phyloP scores from a whole-genome alignment of 2,888 invertebrate species.

The Drosophila macrospina region DNA sequence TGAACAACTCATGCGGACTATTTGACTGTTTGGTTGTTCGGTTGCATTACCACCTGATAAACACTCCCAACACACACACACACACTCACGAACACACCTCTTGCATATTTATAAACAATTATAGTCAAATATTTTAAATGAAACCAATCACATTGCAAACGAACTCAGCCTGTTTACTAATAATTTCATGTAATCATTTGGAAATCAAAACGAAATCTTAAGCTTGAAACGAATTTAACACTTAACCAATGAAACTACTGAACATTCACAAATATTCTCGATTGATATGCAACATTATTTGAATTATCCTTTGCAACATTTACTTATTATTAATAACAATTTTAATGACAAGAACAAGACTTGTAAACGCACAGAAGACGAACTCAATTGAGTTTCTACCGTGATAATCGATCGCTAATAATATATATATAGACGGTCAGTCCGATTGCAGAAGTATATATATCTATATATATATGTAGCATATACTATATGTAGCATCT shows the following conservation, averaged over 20 bases:
- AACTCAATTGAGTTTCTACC: constrained; percentile 7
- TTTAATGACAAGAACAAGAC: constrained; percentile 14
- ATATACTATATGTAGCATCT: constrained; percentile 5
- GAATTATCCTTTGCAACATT: constrained; percentile 2
- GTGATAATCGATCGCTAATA: constrained; percentile 15
- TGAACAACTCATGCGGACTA: constrained; percentile 65
- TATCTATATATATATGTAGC: neutral
- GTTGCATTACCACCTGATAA: constrained; percentile 37
- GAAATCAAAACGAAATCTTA: constrained; percentile 23
- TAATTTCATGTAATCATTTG: constrained; percentile 84
- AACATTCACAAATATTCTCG: neutral
- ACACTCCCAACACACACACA: constrained; percentile 21
- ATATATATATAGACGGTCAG: constrained; percentile 16
- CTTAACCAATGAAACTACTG: constrained; percentile 2
- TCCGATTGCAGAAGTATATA: constrained; percentile 42
- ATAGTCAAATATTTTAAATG: constrained; percentile 81
- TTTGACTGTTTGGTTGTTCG: constrained; percentile 50
- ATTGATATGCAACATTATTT: constrained; percentile 4
- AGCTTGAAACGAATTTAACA: constrained; percentile 37
- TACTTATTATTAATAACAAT: constrained; percentile 4
- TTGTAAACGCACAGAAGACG: constrained; percentile 18
- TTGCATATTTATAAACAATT: constrained; percentile 18
- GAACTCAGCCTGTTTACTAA: constrained; percentile 85
- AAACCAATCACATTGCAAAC: constrained; percentile 84
- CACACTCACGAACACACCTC: constrained; percentile 12